Evolutionary conservation across 2,797 vertebrate species (phyloP), one percentile per base, ranked within the genome.

Genomic region (Ambastaia sidthimunki): DNA sequence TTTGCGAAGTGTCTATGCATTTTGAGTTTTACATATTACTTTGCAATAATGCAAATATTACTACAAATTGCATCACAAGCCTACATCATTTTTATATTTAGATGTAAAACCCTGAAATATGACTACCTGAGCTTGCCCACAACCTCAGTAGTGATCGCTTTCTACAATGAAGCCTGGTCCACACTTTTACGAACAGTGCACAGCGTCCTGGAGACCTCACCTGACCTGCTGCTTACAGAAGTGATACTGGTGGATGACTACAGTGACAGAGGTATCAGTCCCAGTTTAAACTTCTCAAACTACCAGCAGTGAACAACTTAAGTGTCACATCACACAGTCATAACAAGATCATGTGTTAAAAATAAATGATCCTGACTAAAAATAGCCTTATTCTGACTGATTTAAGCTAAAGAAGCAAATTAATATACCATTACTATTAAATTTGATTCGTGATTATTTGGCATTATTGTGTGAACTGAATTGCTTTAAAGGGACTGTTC

Each of bases 221-320:
- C 97, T 0, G 95, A 99, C 87, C 89, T 96, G 71, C 93, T 99
- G 77, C 91, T 99, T 70, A 94, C 92, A 71, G 98, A 99, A 90
- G 75, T 99, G 85, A 96, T 99, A 83, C 93, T 99, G 63, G 97
- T 99, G 72, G 98, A 99, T 85, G 97, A 99, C 93, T 98, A 97
- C 86, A 99, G 98, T 34, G 96, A 98, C n/a, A 91, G 94, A 96
- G 97, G 98, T 99, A 80, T 23, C 16, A 55, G 59, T 57, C 48
- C 63, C 34, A 70, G 52, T 55, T 15, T 6, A 18, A 48, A 23
- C 19, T 10, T 25, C 59, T 28, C 25, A 62, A 7, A 12, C 13
- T 63, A 37, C 18, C 47, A 62, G 18, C 7, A 21, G 7, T 0
- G 54, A 2, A 10, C 2, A 55, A 55, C 19, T 55, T 19, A 10